These are phyloP conservation scores for Sinonovacula constricta DNA, from an alignment of 1,140 invertebrate genomes.

Conservation along the genomic window DNA sequence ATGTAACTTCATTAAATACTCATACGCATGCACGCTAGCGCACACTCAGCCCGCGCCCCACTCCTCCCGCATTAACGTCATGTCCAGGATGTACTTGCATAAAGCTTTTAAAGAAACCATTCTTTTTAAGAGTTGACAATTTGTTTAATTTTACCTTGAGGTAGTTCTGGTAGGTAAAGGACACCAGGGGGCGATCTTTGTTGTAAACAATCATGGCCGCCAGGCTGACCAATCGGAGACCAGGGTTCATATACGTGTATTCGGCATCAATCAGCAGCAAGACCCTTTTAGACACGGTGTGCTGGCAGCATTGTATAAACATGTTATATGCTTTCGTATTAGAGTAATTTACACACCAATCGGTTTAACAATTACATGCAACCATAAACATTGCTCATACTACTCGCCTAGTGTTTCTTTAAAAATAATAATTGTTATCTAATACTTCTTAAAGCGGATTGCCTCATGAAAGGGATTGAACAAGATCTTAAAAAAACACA, in stretches of 20 bases:
- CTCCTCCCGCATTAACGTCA: too few species aligned
- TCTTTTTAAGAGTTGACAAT: background rate
- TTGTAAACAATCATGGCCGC: conserved; percentile 98
- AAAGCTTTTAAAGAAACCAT: too few species aligned
- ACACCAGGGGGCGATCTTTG: conserved; percentile 88
- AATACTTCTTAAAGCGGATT: too few species aligned
- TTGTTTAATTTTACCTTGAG: conserved; percentile 85
- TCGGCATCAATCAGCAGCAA: conserved; percentile 99
- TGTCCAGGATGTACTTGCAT: background rate
- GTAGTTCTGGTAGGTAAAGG: conserved; percentile 99
- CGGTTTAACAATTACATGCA: conserved; percentile 72
- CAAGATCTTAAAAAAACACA: too few species aligned
- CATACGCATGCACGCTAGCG: too few species aligned
- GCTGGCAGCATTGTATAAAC: conserved; percentile 83
- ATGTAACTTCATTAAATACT: too few species aligned
- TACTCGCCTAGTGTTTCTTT: background rate
- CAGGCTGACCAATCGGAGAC: conserved; percentile 92
- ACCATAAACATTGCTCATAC: conserved; percentile 9
- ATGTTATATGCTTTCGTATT: background rate
- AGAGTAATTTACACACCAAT: conserved; percentile 9
- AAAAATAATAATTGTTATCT: background rate
- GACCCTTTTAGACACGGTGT: conserved; percentile 92
- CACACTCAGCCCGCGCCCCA: background rate
- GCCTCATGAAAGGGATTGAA: too few species aligned
- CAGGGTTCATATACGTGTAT: conserved; percentile 99